These are phyloP conservation scores for Australoheros scitulus DNA, from an alignment of 2,113 vertebrate genomes.

Conservation along the genomic window DNA sequence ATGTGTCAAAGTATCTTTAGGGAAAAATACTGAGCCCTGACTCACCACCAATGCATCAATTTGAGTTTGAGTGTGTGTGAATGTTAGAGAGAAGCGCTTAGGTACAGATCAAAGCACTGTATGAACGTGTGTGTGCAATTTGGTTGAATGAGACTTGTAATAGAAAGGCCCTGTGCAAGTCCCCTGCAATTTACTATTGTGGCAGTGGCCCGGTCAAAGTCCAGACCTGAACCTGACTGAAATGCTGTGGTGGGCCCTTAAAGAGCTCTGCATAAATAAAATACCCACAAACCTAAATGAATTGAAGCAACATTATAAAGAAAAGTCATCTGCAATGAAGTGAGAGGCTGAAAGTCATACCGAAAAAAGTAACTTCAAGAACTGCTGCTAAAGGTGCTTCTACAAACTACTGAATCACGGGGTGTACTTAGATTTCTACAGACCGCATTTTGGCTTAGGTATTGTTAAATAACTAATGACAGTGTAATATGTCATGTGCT, in stretches of 20 bases:
- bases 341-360: background rate
- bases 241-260: background rate
- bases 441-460: no score
- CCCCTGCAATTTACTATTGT: background rate
- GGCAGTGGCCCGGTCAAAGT: background rate
- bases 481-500: background rate
- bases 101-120: background rate
- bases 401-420: background rate
- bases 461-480: background rate
- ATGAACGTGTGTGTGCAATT: background rate
- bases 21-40: no score
- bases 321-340: background rate
- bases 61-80: background rate
- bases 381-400: background rate
- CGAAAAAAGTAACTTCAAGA: background rate
- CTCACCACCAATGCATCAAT: no score
- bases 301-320: background rate
- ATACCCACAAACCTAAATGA: background rate
- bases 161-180: background rate
- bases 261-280: background rate
- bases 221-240: background rate
- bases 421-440: background rate
- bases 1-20: no score
- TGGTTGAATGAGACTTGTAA: background rate
- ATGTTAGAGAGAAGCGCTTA: background rate